phyloP scores from a whole-genome alignment of 1,140 invertebrate genomes.

The Bombus superbus region DNA sequence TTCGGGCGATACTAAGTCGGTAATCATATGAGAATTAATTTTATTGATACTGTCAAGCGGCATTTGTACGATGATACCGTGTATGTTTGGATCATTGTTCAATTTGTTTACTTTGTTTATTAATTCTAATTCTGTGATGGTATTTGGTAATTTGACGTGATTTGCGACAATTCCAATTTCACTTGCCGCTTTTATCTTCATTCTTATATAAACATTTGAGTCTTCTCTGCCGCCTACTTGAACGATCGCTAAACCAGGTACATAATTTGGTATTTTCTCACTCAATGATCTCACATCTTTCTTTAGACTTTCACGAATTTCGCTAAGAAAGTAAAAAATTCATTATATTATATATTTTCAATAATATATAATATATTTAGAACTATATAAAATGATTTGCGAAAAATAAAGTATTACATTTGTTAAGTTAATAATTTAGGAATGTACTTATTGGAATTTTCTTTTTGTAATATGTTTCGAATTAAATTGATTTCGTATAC shows the following conservation, averaged over 20 bases:
- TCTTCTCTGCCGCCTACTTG: conserved; percentile 97
- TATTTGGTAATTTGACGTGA: conserved; percentile 91
- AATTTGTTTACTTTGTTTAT: conserved; percentile 89
- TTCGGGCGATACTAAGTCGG: conserved; percentile 91
- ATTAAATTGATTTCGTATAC: not conserved
- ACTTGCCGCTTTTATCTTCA: conserved; percentile 96
- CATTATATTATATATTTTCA: not conserved
- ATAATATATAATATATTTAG: not conserved
- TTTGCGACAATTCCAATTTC: conserved; percentile 95
- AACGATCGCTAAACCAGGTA: conserved; percentile 91
- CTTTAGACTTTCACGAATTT: conserved; percentile 88
- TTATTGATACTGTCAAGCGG: conserved; percentile 92
- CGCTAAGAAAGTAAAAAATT: conserved; percentile 83
- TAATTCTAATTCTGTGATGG: conserved; percentile 92
- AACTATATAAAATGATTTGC: not conserved
- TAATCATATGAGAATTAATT: conserved; percentile 94
- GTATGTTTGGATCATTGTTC: conserved; percentile 92
- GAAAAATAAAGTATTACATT: not conserved
- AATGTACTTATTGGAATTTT: not conserved
- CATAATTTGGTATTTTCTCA: conserved; percentile 85
- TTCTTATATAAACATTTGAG: conserved; percentile 99
- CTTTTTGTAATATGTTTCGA: not conserved
- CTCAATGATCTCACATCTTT: conserved; percentile 87
- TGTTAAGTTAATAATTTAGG: not conserved
- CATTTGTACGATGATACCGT: conserved; percentile 99